These are phyloP conservation scores for Seriola aureovittata DNA, from an alignment of 2,113 vertebrate genomes.

Conservation along the genomic window DNA sequence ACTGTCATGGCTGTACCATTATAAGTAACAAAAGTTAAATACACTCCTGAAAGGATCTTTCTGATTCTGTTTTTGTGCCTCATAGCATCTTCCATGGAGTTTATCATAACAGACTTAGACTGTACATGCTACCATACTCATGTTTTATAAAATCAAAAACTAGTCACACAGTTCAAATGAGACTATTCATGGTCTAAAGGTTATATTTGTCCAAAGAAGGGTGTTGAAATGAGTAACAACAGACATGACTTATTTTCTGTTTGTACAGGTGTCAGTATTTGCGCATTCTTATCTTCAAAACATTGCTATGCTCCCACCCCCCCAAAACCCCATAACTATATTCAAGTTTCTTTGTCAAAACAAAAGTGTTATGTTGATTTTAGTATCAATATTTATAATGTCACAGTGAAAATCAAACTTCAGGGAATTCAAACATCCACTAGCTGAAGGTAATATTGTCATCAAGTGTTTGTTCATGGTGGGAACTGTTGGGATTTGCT, in stretches of 20 bases:
- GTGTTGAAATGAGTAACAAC: slow-evolving; percentile 39
- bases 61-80: slow-evolving; percentile 5
- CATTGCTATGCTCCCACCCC: not conserved
- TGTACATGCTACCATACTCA: not conserved
- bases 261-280: slow-evolving; percentile 22
- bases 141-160: slow-evolving; percentile 25
- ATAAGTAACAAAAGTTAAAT: slow-evolving; percentile 9
- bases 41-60: not conserved
- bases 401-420: not conserved
- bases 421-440: too few species aligned
- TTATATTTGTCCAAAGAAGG: slow-evolving; percentile 57
- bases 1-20: not conserved
- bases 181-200: slow-evolving; percentile 50
- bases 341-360: not conserved
- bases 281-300: slow-evolving; percentile 26
- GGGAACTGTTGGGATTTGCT: not conserved
- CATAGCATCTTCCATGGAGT: not conserved
- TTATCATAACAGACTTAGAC: not conserved
- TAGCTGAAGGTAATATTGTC: too few species aligned
- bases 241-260: slow-evolving; percentile 21
- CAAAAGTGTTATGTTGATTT: slow-evolving; percentile 11
- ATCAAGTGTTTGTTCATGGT: not conserved
- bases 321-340: not conserved
- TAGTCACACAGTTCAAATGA: slow-evolving; percentile 1
- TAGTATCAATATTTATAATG: slow-evolving; percentile 4